These are phyloP conservation scores for Microcebus jonahi DNA, from an alignment of 2,113 vertebrate genomes.

Conservation along the genomic window DNA sequence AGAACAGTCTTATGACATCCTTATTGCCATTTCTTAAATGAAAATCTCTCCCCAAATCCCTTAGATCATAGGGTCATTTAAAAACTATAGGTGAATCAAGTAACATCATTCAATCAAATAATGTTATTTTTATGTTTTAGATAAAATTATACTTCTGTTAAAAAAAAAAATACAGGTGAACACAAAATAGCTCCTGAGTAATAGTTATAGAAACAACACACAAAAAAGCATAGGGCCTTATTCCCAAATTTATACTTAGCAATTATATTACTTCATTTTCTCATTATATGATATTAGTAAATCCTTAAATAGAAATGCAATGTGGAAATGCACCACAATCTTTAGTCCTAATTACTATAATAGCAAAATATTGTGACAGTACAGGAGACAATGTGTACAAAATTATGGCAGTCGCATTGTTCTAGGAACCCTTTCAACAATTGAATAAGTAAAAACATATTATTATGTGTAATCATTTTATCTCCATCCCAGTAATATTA, in stretches of 20 bases:
- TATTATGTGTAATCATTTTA: background rate
- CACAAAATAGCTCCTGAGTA: background rate
- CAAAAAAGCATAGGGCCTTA: background rate
- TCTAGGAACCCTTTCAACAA: background rate
- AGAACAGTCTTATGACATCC: too few relatives aligned
- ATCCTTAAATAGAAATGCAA: background rate
- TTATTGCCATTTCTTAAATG: background rate
- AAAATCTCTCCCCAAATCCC: background rate
- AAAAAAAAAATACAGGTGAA: background rate
- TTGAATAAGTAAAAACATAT: background rate
- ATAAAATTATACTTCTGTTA: background rate
- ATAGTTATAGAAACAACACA: background rate
- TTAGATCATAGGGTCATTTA: background rate
- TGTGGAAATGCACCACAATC: background rate
- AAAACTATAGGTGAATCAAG: background rate
- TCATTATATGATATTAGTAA: background rate
- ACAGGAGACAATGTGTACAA: background rate
- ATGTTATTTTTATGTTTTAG: background rate
- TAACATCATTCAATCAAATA: background rate
- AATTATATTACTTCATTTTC: background rate
- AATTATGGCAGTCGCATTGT: background rate
- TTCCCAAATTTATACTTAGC: background rate
- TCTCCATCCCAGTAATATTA: background rate
- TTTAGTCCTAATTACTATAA: background rate
- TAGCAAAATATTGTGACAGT: background rate